phyloP scores from a whole-genome alignment of 23 tunicate species.

The Trididemnum miniatum region DNA sequence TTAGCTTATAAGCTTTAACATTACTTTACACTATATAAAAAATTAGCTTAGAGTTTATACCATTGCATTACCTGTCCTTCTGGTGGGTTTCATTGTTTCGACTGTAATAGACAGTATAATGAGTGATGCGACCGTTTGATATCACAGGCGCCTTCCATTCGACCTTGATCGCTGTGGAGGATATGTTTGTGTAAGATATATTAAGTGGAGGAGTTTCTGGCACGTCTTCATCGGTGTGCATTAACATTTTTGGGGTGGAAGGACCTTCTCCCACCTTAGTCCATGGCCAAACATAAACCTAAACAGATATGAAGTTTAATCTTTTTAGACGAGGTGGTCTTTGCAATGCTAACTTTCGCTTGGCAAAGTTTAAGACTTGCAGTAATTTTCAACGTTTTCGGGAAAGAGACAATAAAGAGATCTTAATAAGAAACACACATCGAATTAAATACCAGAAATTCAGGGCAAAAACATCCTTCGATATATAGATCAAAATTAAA shows the following conservation, averaged over 20 bases:
- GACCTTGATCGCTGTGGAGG: constrained; percentile 40
- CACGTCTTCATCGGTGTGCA: constrained; percentile 64
- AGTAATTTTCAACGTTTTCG: too few relatives aligned
- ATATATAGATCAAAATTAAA: too few relatives aligned
- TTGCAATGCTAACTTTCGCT: too few relatives aligned
- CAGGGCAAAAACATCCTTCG: too few relatives aligned
- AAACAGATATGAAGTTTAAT: too few relatives aligned
- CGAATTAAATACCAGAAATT: too few relatives aligned
- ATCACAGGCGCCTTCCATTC: constrained; percentile 40
- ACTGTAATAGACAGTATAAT: constrained; percentile 50
- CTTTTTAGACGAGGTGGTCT: too few relatives aligned
- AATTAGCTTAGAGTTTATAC: background rate
- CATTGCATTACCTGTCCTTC: constrained; percentile 9
- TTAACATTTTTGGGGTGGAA: constrained; percentile 8
- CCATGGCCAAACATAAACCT: constrained; percentile 52
- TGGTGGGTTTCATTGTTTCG: background rate
- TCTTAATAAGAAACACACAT: too few relatives aligned
- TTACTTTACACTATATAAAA: background rate
- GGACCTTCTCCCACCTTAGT: constrained; percentile 57
- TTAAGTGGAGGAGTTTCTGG: constrained; percentile 53
- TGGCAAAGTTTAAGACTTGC: too few relatives aligned
- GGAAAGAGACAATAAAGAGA: too few relatives aligned
- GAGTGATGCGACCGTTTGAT: constrained; percentile 46
- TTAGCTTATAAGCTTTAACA: background rate
- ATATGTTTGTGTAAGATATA: constrained; percentile 34